Evolutionary conservation across 2,888 invertebrate species (phyloP).

Genomic region (Cephus runcator): DNA sequence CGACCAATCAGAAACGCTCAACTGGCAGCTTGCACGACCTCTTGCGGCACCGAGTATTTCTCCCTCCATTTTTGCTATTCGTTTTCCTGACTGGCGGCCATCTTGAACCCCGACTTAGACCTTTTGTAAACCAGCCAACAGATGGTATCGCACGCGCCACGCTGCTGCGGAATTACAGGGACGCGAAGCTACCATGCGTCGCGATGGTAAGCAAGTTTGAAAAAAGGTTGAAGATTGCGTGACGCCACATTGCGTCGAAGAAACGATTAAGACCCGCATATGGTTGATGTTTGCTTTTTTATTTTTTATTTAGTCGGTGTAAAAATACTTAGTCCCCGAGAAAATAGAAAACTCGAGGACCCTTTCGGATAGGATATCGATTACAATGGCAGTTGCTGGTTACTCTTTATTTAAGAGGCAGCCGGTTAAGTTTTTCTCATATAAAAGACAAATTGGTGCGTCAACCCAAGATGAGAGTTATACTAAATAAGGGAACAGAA

Average conservation of each 20-base stretch:
- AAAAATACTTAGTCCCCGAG: neutral
- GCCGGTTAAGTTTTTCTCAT: neutral
- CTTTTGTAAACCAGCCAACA: neutral
- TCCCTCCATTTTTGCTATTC: neutral
- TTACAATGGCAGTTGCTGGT: neutral
- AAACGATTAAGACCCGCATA: neutral
- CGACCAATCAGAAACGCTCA: constrained; percentile 50
- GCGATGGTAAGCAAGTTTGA: too few relatives aligned
- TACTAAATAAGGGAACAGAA: too few relatives aligned
- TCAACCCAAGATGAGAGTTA: too few relatives aligned
- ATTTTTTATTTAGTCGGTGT: neutral
- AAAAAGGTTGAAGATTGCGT: too few relatives aligned
- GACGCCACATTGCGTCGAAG: neutral
- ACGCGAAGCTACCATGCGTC: too few relatives aligned
- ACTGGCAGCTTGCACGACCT: constrained; percentile 22
- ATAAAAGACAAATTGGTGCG: too few relatives aligned
- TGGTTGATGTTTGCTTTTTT: neutral
- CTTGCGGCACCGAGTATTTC: neutral
- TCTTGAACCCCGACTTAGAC: neutral
- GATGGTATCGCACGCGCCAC: neutral
- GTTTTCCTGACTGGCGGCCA: neutral
- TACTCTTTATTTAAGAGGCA: neutral
- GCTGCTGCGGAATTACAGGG: neutral
- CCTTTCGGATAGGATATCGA: neutral
- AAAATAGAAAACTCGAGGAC: neutral